Conservation (phyloP, 2,113 vertebrate species). For the Pteruthius melanotis region DNA sequence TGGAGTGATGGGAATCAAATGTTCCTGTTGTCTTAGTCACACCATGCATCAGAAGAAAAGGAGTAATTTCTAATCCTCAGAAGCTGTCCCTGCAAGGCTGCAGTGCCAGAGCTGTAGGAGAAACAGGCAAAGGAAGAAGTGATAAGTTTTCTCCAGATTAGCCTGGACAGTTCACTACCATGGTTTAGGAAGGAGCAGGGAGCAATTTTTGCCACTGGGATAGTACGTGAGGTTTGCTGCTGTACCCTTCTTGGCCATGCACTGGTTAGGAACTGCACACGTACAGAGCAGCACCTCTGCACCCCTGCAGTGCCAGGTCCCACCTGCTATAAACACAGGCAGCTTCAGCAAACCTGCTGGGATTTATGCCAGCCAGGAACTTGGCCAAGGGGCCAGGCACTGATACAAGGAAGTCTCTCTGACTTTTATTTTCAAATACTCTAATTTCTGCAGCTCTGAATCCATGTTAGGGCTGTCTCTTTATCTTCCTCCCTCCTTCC, state of each 20-base stretch:
- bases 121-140: neutral
- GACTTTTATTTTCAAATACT: neutral
- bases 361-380: neutral
- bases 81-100: neutral
- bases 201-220: accelerated
- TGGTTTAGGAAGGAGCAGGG: neutral
- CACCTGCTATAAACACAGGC: neutral
- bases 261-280: neutral
- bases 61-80: neutral
- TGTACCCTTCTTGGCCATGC: neutral
- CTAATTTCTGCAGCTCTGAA: neutral
- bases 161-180: neutral
- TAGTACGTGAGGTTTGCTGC: neutral
- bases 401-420: neutral
- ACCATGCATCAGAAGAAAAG: neutral
- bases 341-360: neutral
- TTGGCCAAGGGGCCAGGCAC: neutral
- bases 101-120: neutral
- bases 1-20: neutral
- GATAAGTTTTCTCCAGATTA: neutral
- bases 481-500: neutral
- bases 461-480: neutral
- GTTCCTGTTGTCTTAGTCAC: neutral
- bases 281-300: neutral
- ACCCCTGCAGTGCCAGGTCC: neutral